A percentile compares a stretch with the other conserved stretches of the same genome.
phyloP scores from a whole-genome alignment of 2,797 vertebrate species.

The Simalia tracyae region DNA sequence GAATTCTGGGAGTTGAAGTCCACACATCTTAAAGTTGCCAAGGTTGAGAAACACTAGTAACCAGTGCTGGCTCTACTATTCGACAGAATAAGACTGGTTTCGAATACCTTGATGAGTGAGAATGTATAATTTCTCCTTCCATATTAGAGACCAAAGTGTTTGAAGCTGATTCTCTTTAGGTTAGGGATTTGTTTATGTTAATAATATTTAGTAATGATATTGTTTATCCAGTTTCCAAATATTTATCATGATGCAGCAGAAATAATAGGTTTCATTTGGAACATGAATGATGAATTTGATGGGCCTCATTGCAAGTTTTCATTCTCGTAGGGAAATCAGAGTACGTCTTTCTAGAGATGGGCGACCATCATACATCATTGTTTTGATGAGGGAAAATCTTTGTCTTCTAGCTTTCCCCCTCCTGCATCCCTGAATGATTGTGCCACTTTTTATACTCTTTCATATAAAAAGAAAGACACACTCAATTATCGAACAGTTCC shows the following conservation, averaged over 20 bases:
- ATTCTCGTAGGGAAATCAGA: not conserved
- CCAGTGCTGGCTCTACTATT: not conserved
- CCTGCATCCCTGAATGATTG: not conserved
- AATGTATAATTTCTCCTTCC: not conserved
- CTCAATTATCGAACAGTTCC: slow-evolving; percentile 5
- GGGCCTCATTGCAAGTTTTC: not conserved
- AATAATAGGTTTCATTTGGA: not conserved
- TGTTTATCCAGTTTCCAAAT: not conserved
- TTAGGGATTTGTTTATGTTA: not conserved
- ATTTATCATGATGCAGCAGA: not conserved
- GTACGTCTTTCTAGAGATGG: not conserved
- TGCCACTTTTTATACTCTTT: slow-evolving; percentile 6
- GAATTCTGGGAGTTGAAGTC: too few relatives aligned
- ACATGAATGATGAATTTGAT: not conserved
- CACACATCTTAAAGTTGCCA: too few relatives aligned
- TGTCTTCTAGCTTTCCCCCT: not conserved
- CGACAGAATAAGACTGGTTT: not conserved
- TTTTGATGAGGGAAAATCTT: not conserved
- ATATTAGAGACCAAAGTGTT: not conserved
- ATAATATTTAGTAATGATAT: not conserved
- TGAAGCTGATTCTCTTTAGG: not conserved
- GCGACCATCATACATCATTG: not conserved
- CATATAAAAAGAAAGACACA: not conserved
- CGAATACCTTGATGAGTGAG: not conserved
- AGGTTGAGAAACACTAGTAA: not conserved